phyloP scores from a whole-genome alignment of 2,797 vertebrate genomes.

The Halcyon badia region DNA sequence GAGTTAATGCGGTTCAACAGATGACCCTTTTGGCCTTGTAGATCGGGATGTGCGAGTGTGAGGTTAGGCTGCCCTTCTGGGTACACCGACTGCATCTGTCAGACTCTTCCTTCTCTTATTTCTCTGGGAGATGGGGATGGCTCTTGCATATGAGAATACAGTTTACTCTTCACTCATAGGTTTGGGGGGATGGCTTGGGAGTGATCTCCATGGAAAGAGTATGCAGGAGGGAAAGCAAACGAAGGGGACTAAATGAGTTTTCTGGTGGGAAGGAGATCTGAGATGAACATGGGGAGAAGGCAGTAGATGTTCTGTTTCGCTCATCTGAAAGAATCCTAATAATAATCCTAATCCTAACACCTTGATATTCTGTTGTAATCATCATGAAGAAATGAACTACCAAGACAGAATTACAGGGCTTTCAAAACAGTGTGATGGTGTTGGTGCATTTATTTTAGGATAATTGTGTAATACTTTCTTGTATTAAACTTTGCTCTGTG shows the following conservation, averaged over 20 bases:
- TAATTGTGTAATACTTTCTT: neutral
- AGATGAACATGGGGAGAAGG: neutral
- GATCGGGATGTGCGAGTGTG: neutral
- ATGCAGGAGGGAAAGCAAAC: neutral
- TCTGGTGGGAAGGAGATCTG: neutral
- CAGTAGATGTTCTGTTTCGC: neutral
- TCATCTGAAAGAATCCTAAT: neutral
- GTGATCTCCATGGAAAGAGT: neutral
- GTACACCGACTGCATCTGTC: fast-evolving
- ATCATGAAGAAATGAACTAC: neutral
- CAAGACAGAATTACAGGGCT: neutral
- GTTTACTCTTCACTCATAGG: neutral
- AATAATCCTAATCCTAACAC: neutral
- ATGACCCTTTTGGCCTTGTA: neutral
- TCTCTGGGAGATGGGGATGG: neutral
- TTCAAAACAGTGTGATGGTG: neutral
- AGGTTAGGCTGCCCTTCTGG: neutral
- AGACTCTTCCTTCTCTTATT: neutral
- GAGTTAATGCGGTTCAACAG: neutral
- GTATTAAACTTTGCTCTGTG: neutral
- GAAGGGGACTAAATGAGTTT: neutral
- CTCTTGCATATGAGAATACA: neutral
- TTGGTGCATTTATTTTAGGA: neutral
- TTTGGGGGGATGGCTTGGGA: neutral
- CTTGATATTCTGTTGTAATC: neutral